Conservation (phyloP, 2,888 invertebrate species). For the Selenia dentaria region DNA sequence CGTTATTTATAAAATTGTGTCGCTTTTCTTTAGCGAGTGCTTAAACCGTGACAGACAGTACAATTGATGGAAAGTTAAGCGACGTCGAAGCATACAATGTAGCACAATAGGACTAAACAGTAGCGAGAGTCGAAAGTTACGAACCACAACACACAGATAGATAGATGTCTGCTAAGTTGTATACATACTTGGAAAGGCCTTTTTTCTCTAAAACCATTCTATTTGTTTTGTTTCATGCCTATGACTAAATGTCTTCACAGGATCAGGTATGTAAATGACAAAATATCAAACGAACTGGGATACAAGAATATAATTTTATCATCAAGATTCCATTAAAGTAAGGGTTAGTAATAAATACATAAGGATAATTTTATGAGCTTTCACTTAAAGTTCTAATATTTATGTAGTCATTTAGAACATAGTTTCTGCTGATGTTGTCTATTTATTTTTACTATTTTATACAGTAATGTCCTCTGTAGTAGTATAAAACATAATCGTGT, state of each 20-base stretch:
- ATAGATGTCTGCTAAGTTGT: conserved; percentile 8
- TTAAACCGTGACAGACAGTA: conserved; percentile 54
- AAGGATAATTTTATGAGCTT: not conserved
- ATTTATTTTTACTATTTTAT: conserved; percentile 20
- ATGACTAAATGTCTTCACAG: conserved; percentile 42
- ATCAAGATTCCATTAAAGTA: conserved; percentile 13
- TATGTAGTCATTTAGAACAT: conserved; percentile 32
- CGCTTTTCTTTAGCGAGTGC: conserved; percentile 42
- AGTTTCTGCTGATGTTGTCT: conserved; percentile 33
- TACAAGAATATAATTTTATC: conserved; percentile 19
- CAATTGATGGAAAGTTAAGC: conserved; percentile 65
- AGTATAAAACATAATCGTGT: conserved; percentile 2
- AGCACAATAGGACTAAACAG: conserved; percentile 60
- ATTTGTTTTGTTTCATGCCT: conserved; percentile 65
- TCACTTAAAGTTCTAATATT: conserved; percentile 9
- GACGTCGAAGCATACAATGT: conserved; percentile 51
- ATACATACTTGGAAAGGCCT: conserved; percentile 15
- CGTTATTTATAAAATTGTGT: conserved; percentile 37
- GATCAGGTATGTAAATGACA: conserved; percentile 72
- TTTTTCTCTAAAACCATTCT: conserved; percentile 9
- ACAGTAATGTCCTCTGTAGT: conserved; percentile 27
- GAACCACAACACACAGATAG: conserved; percentile 25
- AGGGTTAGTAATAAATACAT: conserved; percentile 16
- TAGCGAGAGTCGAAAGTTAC: conserved; percentile 62
- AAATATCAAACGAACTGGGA: conserved; percentile 18